Percentiles rank a stretch among this genome's conserved stretches.
Evolutionary conservation across 2,113 vertebrate species (phyloP).

Genomic region (Dicentrarchus labrax): DNA sequence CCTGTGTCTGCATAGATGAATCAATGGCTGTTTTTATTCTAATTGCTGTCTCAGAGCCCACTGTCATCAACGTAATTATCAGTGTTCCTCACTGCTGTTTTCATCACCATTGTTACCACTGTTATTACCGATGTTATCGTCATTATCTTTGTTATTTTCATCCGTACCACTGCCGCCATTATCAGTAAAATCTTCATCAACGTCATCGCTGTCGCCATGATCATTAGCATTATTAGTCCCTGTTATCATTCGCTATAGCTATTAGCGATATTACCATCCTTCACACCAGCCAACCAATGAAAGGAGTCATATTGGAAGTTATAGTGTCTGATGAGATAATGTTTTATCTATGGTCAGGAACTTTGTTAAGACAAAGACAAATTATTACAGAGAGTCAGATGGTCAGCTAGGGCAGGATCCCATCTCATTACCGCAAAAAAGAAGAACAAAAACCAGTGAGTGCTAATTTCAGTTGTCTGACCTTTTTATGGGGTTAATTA

Average conservation of each 20-base stretch:
- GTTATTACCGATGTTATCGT: slow-evolving; percentile 65
- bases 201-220: slow-evolving; percentile 34
- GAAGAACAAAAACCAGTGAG: slow-evolving; percentile 56
- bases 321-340: slow-evolving; percentile 64
- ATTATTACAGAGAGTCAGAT: slow-evolving; percentile 50
- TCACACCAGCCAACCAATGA: slow-evolving; percentile 46
- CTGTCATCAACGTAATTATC: slow-evolving; percentile 76
- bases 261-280: slow-evolving; percentile 64
- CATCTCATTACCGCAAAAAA: slow-evolving; percentile 58
- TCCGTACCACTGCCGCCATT: slow-evolving; percentile 10
- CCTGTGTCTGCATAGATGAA: slow-evolving; percentile 68
- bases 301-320: slow-evolving; percentile 46
- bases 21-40: slow-evolving; percentile 76
- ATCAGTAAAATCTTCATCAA: slow-evolving; percentile 47
- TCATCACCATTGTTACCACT: slow-evolving; percentile 62
- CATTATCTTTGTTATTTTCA: slow-evolving; percentile 65
- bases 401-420: slow-evolving; percentile 60
- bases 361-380: slow-evolving; percentile 62
- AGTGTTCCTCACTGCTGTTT: slow-evolving; percentile 56
- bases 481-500: slow-evolving; percentile 83
- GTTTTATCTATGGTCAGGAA: slow-evolving; percentile 58
- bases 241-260: slow-evolving; percentile 59
- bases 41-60: slow-evolving; percentile 68
- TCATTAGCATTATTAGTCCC: slow-evolving; percentile 71
- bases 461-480: slow-evolving; percentile 79